Evolutionary conservation across 2,797 vertebrate species (phyloP), one percentile per base, ranked within the genome.

Genomic region (Cephalopachus bancanus): DNA sequence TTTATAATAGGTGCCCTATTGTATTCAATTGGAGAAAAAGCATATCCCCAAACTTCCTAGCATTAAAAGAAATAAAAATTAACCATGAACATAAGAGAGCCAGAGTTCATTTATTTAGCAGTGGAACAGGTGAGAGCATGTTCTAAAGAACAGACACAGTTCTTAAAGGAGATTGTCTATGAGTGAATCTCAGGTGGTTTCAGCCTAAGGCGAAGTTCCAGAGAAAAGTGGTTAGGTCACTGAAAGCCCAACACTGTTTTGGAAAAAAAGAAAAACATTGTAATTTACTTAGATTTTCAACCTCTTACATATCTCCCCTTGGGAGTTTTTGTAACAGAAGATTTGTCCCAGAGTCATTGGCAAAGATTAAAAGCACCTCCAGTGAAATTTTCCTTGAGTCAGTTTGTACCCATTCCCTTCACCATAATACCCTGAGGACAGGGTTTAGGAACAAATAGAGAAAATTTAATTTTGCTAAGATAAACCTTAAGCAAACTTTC

Each of bases 1-100:
- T 79, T 79, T 37, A 62, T 64, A 91, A 78, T 72, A 79, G 20
- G 8, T 30, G 6, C 8, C 33, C 20, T 71, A 81, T 60, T 95
- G 93, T 85, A 92, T 30, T 10, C 51, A 75, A 53, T 4, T n/a
- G n/a, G 37, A 84, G 79, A 65, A 81, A 89, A 92, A 91, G n/a
- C 79, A 37, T 24, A 85, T 69, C n/a, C 65, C 30, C 20, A 80
- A 92, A 75, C n/a, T 84, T 84, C 94, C 76, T 37, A 76, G 26
- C 24, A 81, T 49, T 44, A n/a, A 79, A 94, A 91, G 26, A 89
- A 83, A 78, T n/a, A 94, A 75, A 92, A 94, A 60, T 87, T 60
- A 89, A 64, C 51, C 51, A 1, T 1, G 11, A 79, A 65, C 33
- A 44, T 12, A 87, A 37, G 55, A 57, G 62, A 93, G 37, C 53